phyloP scores from a whole-genome alignment of 2,888 invertebrate species.

The Tachina fera region DNA sequence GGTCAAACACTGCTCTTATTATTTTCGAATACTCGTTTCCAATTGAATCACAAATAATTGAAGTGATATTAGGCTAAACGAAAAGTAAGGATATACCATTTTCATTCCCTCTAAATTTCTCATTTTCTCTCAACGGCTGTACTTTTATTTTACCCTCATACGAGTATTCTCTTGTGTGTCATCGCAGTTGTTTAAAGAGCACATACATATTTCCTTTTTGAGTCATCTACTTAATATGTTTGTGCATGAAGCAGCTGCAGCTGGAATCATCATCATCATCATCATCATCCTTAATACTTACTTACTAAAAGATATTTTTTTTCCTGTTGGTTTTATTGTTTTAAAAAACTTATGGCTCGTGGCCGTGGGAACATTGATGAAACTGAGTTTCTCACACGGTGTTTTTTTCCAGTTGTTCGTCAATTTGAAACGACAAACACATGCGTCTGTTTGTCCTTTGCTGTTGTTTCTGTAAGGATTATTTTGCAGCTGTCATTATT shows the following conservation, averaged over 20 bases:
- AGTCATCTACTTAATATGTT: slow-evolving; percentile 57
- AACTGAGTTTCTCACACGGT: slow-evolving; percentile 83
- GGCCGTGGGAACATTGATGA: slow-evolving; percentile 82
- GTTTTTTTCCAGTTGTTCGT: slow-evolving; percentile 74
- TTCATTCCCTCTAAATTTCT: no score
- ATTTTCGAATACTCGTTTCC: no score
- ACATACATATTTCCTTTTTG: slow-evolving; percentile 62
- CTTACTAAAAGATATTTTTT: slow-evolving; percentile 30
- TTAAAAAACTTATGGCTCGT: slow-evolving; percentile 81
- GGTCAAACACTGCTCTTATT: no score
- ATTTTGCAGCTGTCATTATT: slow-evolving; percentile 81
- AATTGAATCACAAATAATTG: no score
- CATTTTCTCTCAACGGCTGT: slow-evolving; percentile 15
- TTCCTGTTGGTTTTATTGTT: slow-evolving; percentile 31
- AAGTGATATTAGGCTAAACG: no score
- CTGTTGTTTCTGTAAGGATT: slow-evolving; percentile 62
- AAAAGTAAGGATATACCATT: no score
- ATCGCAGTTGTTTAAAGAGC: slow-evolving; percentile 43
- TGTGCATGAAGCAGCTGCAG: slow-evolving; percentile 62
- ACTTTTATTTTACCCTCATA: slow-evolving; percentile 15
- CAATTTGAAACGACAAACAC: slow-evolving; percentile 66
- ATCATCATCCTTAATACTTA: slow-evolving; percentile 45
- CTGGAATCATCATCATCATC: slow-evolving; percentile 68
- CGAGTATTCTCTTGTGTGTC: neutral
- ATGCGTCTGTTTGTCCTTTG: slow-evolving; percentile 77